Base-by-base conservation (phyloP, 1,140 invertebrate species). In the Nephila pilipes region DNA sequence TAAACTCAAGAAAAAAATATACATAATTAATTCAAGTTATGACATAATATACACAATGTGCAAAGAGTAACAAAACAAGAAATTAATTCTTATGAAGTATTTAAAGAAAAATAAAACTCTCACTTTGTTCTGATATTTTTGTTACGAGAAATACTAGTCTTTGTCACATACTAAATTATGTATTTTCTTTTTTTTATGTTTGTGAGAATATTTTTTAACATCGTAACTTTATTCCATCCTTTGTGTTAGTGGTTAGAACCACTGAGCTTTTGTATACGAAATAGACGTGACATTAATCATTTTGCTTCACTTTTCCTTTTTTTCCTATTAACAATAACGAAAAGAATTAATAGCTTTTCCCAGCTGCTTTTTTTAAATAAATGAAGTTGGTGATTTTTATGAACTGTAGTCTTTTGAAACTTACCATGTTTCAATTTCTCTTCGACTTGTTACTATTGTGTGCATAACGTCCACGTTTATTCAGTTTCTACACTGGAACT, bases 291-390 rank as follows among this genome's bases (percentile, higher is more conserved):
- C 65, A 75, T 75, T 75, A 75, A 75, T 75, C 65, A 75, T 20
- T 75, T 14, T 29, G 29, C 25, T 32, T 32, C 32, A 4, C 65
- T 75, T 10, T 32, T 32, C 12, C 32, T 69, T 65, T 65, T 29
- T 32, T 75, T 36, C 14, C 29, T 18, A 4, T 32, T 32, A 75
- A 75, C 65, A 75, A 75, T 75, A 75, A 32, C 29, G 25, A 75
- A 75, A 75, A 75, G 65, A 75, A 75, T 75, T 75, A 75, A 75
- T 75, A 75, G 65, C 25, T 75, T 75, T 75, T 32, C 65, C 3
- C 29, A 36, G 29, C 65, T 18, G 65, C 65, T 75, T 75, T 75
- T 46, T 75, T 75, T 36, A 75, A 75, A 75, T 75, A 75, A 75
- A 75, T 75, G 65, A 75, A 75, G 29, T 29, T 3, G 29, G 65